Evolutionary conservation across 1,140 invertebrate species (phyloP), one percentile per base, ranked within the genome.

Genomic region (Pseudomyrmex dendroicus): DNA sequence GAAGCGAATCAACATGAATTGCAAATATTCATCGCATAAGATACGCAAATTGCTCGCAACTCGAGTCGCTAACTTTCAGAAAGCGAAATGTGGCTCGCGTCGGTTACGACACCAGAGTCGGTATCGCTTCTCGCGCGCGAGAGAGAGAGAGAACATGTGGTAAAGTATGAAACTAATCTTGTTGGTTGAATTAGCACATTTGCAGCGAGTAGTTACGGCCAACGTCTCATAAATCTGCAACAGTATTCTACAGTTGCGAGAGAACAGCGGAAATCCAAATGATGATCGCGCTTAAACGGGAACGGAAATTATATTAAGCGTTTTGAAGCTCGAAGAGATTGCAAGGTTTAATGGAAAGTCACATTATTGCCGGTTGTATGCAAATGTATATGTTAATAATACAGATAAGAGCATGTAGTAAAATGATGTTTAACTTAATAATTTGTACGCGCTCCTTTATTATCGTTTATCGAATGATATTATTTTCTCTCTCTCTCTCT

Each of bases 171-270:
- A 67, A 67, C 10, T 76, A 63, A 64, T 77, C 56, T 22, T 2
- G 61, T 46, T 56, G 61, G 56, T 54, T 46, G 25, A 77, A 8
- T 76, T 76, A 66, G 12, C 9, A 20, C 20, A 62, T 15, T 66
- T 68, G 17, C 20, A 56, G 13, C 44, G 72, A 7, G 35, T 13
- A 12, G 70, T 8, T 52, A 17, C 48, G 50, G 25, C 25, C 50
- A 68, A 22, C 15, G 56, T 78, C n/a, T 77, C 52, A 78, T 57
- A 78, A 56, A 78, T 78, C 20, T 56, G 5, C 35, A 56, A 66
- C 17, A 15, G 17, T 66, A 67, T 67, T 56, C 17, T 22, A 22
- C 15, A 66, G 48, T 4, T 66, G 52, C 46, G 15, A 12, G 22
- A 13, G 17, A 56, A 68, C 2, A 50, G 35, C 35, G 52, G 22